Evolutionary conservation across 2,113 vertebrate genomes (phyloP).

Genomic region (Hydropotes inermis): DNA sequence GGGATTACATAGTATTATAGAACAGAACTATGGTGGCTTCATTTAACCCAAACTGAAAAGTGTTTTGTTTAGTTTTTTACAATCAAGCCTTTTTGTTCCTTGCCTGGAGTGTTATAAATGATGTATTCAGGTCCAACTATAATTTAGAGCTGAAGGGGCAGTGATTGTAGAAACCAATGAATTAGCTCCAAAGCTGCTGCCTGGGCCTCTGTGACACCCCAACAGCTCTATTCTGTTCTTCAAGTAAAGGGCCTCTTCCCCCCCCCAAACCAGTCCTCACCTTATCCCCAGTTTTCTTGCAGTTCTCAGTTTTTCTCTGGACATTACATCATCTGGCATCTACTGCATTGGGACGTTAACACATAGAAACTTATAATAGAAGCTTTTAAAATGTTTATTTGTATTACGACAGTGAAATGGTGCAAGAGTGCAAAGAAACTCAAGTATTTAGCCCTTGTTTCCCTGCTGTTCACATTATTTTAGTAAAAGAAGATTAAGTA

Average conservation of each 20-base stretch:
- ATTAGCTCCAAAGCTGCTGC: not conserved
- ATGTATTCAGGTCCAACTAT: not conserved
- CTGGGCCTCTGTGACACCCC: not conserved
- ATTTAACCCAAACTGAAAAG: constrained; percentile 11
- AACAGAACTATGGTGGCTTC: not conserved
- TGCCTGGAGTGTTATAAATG: constrained; percentile 35
- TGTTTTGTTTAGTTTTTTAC: not conserved
- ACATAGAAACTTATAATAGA: constrained; percentile 54
- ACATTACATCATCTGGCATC: not conserved
- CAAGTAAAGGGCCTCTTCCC: not conserved
- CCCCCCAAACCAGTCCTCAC: not conserved
- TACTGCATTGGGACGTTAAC: constrained; percentile 1
- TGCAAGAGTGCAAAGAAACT: constrained; percentile 79
- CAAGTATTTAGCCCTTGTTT: constrained; percentile 69
- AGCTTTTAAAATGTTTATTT: constrained; percentile 82
- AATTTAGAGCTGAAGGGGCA: not conserved
- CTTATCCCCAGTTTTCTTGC: not conserved
- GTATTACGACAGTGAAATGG: constrained; percentile 74
- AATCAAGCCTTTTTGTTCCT: not conserved
- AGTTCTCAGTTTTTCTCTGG: not conserved
- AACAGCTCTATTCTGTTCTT: not conserved
- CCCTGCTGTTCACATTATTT: constrained; percentile 74
- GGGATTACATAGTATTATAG: not conserved
- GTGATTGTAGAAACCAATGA: not conserved
- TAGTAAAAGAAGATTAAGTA: constrained; percentile 54